Percentiles rank a stretch among this genome's conserved stretches.
Conservation (phyloP, 2,888 invertebrate species). For the Himalopsyche japonica region DNA sequence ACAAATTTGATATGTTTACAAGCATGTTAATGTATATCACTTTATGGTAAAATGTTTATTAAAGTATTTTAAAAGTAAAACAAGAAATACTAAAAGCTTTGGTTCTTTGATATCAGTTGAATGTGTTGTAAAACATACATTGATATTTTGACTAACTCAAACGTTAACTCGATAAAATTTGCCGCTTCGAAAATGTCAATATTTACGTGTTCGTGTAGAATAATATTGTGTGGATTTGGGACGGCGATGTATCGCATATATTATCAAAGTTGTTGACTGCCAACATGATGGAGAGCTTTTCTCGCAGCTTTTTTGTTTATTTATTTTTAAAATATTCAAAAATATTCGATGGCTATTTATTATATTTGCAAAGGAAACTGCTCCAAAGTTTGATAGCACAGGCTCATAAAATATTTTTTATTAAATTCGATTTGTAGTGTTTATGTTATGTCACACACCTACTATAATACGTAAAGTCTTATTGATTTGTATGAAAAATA, state of each 20-base stretch:
- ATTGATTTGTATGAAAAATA: no score
- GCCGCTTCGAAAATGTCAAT: neutral
- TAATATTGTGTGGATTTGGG: neutral
- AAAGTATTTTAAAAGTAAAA: no score
- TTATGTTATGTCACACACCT: no score
- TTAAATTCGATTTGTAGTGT: no score
- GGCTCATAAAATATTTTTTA: no score
- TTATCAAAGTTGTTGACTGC: neutral
- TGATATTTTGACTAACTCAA: neutral
- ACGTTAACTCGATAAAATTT: neutral
- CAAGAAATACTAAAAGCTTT: no score
- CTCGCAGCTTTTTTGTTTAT: neutral
- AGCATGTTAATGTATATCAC: no score
- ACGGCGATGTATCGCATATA: neutral
- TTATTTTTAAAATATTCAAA: neutral
- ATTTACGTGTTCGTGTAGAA: neutral
- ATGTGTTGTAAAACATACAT: neutral
- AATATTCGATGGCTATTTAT: neutral
- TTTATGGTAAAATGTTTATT: no score
- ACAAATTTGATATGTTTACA: no score
- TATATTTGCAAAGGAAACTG: neutral
- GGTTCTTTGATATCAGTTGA: no score
- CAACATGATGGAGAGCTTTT: neutral
- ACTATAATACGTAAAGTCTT: no score
- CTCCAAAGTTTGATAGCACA: no score